These are phyloP conservation scores for Anguilla rostrata DNA, from an alignment of 2,113 vertebrate species.

Conservation along the genomic window DNA sequence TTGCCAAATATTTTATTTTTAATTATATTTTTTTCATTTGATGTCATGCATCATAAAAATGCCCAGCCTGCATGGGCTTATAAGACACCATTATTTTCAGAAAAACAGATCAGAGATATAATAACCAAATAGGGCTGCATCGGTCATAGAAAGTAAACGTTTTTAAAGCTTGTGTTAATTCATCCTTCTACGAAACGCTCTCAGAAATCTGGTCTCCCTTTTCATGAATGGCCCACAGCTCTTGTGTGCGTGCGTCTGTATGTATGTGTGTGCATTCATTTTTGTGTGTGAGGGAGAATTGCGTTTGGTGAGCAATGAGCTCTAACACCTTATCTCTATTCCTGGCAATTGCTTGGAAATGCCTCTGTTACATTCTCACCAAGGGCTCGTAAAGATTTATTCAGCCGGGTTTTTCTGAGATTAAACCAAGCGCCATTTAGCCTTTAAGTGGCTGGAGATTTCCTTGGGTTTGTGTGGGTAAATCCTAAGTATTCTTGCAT, in stretches of 20 bases:
- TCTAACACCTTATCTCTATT: neutral
- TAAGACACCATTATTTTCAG: too few species aligned
- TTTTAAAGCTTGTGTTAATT: neutral
- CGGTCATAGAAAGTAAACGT: neutral
- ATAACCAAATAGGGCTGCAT: neutral
- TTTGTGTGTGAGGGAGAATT: neutral
- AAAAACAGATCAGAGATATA: too few species aligned
- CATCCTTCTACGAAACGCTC: neutral
- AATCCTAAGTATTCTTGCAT: neutral
- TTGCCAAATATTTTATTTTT: too few species aligned
- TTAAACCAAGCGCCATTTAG: neutral
- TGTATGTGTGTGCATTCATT: neutral
- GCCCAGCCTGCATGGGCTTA: too few species aligned
- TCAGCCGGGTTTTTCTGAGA: slow-evolving; percentile 23
- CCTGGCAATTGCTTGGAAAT: neutral
- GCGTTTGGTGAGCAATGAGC: neutral
- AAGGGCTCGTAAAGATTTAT: slow-evolving; percentile 7
- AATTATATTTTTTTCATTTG: too few species aligned
- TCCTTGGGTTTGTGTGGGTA: neutral
- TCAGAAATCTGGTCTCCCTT: neutral
- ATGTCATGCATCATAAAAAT: too few species aligned
- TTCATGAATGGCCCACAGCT: neutral
- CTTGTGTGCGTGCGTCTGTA: neutral
- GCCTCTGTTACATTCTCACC: neutral
- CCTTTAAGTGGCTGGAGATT: neutral